These are phyloP conservation scores for Paratilapia polleni DNA, from an alignment of 2,113 vertebrate species.

Conservation along the genomic window DNA sequence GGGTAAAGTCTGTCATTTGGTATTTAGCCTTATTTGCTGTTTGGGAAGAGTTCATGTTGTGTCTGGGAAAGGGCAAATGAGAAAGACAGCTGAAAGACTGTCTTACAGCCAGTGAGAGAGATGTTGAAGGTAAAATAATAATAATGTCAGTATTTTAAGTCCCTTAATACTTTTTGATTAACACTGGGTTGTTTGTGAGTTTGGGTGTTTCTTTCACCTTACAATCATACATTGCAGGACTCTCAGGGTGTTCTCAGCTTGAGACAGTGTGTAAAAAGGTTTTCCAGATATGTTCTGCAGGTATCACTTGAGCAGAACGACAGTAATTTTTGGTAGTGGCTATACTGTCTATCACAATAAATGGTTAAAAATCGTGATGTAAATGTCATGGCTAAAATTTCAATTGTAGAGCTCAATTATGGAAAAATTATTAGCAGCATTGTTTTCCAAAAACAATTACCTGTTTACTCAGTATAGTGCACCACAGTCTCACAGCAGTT, in stretches of 20 bases:
- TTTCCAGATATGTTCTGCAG: not conserved
- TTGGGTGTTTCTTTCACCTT: not conserved
- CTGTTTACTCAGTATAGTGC: too few relatives aligned
- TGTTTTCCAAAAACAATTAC: too few relatives aligned
- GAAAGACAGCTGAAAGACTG: not conserved
- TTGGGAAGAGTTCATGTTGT: not conserved
- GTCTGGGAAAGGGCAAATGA: not conserved
- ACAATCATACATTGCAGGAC: not conserved
- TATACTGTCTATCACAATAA: not conserved
- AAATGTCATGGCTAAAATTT: not conserved
- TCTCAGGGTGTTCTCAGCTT: not conserved
- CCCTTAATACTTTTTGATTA: not conserved
- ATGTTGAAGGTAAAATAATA: not conserved
- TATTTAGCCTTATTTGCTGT: conserved; percentile 17
- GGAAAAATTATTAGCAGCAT: too few relatives aligned
- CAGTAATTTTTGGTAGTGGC: not conserved
- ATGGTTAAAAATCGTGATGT: not conserved
- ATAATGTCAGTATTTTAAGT: not conserved
- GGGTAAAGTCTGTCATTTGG: conserved; percentile 13
- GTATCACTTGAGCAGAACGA: not conserved
- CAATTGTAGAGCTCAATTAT: too few relatives aligned
- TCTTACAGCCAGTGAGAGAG: not conserved
- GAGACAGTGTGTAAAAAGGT: too few relatives aligned
- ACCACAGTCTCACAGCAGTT: too few relatives aligned
- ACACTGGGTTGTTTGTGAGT: fast-evolving